Evolutionary conservation across 1,140 invertebrate species (phyloP).

Genomic region (Babylonia areolata): DNA sequence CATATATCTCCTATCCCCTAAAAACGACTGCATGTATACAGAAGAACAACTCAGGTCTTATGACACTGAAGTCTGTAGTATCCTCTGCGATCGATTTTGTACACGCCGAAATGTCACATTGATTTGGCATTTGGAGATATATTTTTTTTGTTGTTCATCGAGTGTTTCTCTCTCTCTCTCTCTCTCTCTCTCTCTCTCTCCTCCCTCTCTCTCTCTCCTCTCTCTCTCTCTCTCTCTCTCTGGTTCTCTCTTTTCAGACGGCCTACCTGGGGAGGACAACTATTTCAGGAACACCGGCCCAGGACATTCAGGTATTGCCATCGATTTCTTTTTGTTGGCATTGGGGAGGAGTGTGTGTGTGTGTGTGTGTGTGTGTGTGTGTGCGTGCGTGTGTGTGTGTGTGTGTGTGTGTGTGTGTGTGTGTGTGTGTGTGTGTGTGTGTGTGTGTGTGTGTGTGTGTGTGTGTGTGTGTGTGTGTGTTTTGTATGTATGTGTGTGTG

Average conservation of each 20-base stretch:
- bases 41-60: too few species aligned
- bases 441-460: too few species aligned
- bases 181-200: constrained; percentile 15
- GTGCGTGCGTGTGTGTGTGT: not conserved
- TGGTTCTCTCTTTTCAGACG: constrained; percentile 43
- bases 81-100: too few species aligned
- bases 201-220: not conserved
- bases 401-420: too few species aligned
- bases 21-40: too few species aligned
- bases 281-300: not conserved
- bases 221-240: not conserved
- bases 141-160: not conserved
- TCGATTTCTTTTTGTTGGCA: not conserved
- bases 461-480: too few species aligned
- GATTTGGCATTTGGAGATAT: not conserved
- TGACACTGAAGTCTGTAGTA: too few species aligned
- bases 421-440: too few species aligned
- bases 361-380: not conserved
- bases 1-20: too few species aligned
- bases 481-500: too few species aligned
- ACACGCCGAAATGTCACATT: too few species aligned
- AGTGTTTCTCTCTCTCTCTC: not conserved
- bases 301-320: constrained; percentile 24
- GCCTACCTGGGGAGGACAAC: constrained; percentile 24
- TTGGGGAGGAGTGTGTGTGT: not conserved